Conservation (phyloP, 2,113 vertebrate species). For the Cyanoramphus novaezelandiae region DNA sequence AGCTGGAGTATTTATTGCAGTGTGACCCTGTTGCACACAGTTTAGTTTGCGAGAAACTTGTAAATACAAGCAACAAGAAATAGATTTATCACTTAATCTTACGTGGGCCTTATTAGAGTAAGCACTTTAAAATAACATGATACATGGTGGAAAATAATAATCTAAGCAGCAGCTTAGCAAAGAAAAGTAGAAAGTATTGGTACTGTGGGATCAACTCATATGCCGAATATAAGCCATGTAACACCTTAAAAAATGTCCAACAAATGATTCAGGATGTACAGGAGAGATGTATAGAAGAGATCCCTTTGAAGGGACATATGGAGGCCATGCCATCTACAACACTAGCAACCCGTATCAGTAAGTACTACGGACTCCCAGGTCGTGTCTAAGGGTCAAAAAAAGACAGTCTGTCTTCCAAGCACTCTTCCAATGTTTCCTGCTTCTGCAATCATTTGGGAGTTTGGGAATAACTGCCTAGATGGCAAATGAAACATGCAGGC, state of each 20-base stretch:
- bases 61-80: not conserved
- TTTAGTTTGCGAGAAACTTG: not conserved
- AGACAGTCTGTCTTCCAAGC: not conserved
- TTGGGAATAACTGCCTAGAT: not conserved
- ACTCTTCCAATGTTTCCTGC: not conserved
- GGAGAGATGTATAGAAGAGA: not conserved
- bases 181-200: not conserved
- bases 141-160: not conserved
- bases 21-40: not conserved
- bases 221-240: not conserved
- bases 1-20: not conserved
- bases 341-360: not conserved
- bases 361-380: not conserved
- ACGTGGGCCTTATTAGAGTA: not conserved
- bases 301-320: not conserved
- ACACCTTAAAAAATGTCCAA: not conserved
- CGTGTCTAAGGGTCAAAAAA: not conserved
- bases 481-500: not conserved
- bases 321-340: not conserved
- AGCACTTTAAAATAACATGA: not conserved
- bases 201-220: not conserved
- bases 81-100: not conserved
- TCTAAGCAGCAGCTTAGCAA: not conserved
- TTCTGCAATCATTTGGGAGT: not conserved
- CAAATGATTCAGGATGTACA: not conserved